Base-by-base conservation (phyloP, 2,797 vertebrate genomes). In the Dipus sagitta region DNA sequence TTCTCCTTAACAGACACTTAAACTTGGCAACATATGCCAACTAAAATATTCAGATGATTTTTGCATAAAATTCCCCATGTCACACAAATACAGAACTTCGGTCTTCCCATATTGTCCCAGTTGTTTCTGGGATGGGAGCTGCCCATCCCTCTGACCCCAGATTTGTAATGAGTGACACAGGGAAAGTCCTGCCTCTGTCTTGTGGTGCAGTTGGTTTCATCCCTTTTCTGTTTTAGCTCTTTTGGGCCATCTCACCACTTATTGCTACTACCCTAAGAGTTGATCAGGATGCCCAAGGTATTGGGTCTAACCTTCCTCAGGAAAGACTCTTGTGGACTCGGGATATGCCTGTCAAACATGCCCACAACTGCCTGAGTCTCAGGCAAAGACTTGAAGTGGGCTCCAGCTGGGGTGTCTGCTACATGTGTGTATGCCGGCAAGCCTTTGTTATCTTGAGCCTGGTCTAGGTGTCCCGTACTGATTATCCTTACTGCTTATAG, bases 1-100 rank as follows among this genome's bases (percentile, higher is more conserved):
- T 80, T 90, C 24, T 90, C 81, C 74, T 77, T 68, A 65, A 64
- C 38, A 60, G 68, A 83, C 71, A 47, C 34, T 76, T 32, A 67
- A 74, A 52, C 2, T 54, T 47, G 58, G 64, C 23, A 32, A 23
- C 8, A 26, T 23, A 85, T 5, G 9, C 65, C 32, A 78, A 68
- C n/a, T 28, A 72, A 21, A 79, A 83, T 38, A 76, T 32, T 81
- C 42, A 64, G 71, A 24, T 70, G 74, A 82, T 13, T 65, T 84
- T 72, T 7, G 38, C 20, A 38, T 14, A 47, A 7, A 32, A 64
- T 20, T 58, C 30, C 38, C 47, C 14, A 18, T 26, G 71, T 78
- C 47, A 42, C 21, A 80, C 52, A 86, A 64, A 86, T 9, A 77
- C 8, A 30, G 24, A 18, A 77, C 28, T n/a, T 74, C 64, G 21